A percentile compares a stretch with the other conserved stretches of the same genome.
These are phyloP conservation scores for Oreamnos americanus DNA, from an alignment of 2,113 vertebrate species.

Conservation along the genomic window DNA sequence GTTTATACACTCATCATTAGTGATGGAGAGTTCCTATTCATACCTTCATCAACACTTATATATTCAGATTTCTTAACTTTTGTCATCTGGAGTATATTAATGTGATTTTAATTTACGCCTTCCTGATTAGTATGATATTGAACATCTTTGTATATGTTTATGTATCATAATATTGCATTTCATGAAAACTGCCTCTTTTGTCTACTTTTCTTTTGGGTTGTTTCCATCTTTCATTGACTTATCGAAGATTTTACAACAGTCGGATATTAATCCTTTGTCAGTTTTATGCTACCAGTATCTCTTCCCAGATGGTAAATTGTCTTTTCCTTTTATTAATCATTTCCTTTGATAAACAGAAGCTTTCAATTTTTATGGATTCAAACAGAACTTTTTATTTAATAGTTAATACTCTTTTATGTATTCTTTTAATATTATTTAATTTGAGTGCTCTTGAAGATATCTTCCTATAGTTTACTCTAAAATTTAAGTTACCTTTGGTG, in stretches of 20 bases:
- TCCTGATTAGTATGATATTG: not conserved
- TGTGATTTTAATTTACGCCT: not conserved
- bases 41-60: not conserved
- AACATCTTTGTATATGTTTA: not conserved
- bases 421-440: slow-evolving; percentile 8
- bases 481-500: not conserved
- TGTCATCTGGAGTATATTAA: not conserved
- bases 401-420: not conserved
- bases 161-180: not conserved
- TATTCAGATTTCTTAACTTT: not conserved
- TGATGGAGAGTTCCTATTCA: not conserved
- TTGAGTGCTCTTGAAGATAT: not conserved
- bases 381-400: not conserved
- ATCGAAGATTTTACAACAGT: not conserved
- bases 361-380: not conserved
- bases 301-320: not conserved
- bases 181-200: not conserved
- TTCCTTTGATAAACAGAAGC: not conserved
- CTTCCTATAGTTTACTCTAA: not conserved
- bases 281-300: not conserved
- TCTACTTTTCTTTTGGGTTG: not conserved
- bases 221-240: not conserved
- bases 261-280: not conserved
- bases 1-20: not conserved
- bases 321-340: not conserved